These are phyloP conservation scores for Pyrgus malvae DNA, from an alignment of 2,888 invertebrate genomes.

Conservation along the genomic window DNA sequence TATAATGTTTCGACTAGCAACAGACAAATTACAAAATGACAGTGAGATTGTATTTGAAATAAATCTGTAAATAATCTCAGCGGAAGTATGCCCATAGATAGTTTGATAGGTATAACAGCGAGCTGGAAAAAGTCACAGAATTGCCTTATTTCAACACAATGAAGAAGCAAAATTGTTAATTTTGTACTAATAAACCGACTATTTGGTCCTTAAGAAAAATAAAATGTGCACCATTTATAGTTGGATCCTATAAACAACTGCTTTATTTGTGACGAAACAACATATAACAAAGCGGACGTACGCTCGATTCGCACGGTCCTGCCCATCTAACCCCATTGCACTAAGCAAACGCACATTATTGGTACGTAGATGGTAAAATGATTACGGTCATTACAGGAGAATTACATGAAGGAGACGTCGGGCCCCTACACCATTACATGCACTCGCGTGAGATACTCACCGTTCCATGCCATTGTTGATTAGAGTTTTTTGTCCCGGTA, in stretches of 20 bases:
- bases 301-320: constrained; percentile 60
- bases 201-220: no score
- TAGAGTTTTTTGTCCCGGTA: constrained; percentile 39
- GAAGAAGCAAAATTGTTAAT: no score
- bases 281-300: constrained; percentile 17
- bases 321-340: constrained; percentile 42
- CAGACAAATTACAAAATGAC: constrained; percentile 8
- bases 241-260: constrained; percentile 14
- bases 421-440: constrained; percentile 51
- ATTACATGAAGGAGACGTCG: constrained; percentile 59
- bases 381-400: constrained; percentile 73
- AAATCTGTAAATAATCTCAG: not conserved
- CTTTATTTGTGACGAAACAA: constrained; percentile 17
- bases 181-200: no score
- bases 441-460: constrained; percentile 60
- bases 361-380: constrained; percentile 75
- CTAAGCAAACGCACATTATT: constrained; percentile 59
- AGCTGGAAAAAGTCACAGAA: no score
- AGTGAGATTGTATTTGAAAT: not conserved
- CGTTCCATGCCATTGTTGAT: constrained; percentile 44
- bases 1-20: not conserved
- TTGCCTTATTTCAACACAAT: no score
- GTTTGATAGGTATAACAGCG: not conserved
- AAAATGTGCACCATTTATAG: no score
- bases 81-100: no score